phyloP scores from a whole-genome alignment of 2,797 vertebrate genomes.

The Ptychobarbus kaznakovi region DNA sequence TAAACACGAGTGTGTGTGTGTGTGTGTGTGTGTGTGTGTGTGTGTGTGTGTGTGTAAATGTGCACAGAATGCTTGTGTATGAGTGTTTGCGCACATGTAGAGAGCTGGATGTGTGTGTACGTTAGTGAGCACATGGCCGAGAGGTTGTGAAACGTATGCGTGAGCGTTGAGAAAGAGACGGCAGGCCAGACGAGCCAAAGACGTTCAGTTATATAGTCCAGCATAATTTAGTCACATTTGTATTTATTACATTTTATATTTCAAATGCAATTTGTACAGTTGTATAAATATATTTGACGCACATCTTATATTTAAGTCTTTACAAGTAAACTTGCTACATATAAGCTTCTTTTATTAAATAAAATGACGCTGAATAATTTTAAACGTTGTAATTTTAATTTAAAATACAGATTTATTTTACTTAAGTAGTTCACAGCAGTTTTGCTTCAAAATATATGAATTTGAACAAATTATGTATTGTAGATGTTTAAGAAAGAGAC shows the following conservation, averaged over 20 bases:
- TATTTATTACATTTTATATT: neutral
- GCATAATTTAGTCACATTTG: neutral
- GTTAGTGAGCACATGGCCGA: slow-evolving; percentile 20
- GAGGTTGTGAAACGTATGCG: neutral
- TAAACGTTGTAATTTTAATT: neutral
- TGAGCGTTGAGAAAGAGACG: slow-evolving; percentile 23
- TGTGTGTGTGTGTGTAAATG: neutral
- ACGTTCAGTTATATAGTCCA: slow-evolving; percentile 1
- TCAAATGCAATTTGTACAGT: neutral
- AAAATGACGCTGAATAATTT: neutral
- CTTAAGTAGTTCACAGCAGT: neutral
- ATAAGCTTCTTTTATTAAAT: neutral
- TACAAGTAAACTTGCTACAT: neutral
- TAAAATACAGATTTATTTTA: neutral
- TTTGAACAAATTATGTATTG: neutral
- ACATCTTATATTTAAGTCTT: neutral
- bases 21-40: neutral
- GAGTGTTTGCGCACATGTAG: slow-evolving; percentile 27
- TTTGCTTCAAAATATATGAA: neutral
- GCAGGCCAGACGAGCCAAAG: neutral
- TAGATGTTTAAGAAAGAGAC: neutral
- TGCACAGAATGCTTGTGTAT: neutral
- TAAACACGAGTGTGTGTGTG: neutral
- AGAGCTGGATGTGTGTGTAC: neutral
- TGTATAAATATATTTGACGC: neutral